Evolutionary conservation across 2,113 vertebrate species (phyloP), one percentile per base, ranked within the genome.

Genomic region (Hippocampus abdominalis): DNA sequence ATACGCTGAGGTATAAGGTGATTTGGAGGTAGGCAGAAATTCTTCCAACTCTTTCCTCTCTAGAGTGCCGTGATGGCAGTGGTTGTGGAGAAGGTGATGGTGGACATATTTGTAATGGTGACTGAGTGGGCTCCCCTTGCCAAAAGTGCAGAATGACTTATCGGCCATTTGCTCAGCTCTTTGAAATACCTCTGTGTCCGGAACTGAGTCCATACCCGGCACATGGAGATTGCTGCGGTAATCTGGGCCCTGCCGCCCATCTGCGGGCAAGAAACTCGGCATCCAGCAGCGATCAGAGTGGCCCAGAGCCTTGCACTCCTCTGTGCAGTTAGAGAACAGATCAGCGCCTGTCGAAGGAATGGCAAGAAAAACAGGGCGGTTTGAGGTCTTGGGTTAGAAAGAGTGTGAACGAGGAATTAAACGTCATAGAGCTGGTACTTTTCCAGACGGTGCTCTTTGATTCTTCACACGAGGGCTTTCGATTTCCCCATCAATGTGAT

Each of bases 281-380:
- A 99, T 99, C 97, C 97, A 99, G 93, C 97, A 99, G 87, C 97
- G 93, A 81, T 99, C 97, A 0, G 97, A 99, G 92, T 99, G 96
- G 84, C 97, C 97, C 84, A 99, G 91, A 4, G 96, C 97, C 92
- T 98, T 99, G 86, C 97, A 99, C 89, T 99, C 97, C 89, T 98
- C 96, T 0, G 97, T 99, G 92, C 97, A 99, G 89, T 99, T 99
- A 78, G 96, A 98, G 91, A 98, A 99, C 78, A 99, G 93, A 87
- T 99, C 97, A 74, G 95, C 92, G 63, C 95, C 97, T 98, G 10
- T n/a, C 8, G 1, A 21, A 32, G 18, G 64, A 11, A 21, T 32
- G 10, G 44, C 8, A 48, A 25, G 23, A 56, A n/a, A 39, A 40
- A 42, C 18, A 40, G 16, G n/a, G 21, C 56, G 10, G 12, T 13